Conservation (phyloP, 2,113 vertebrate species). For the Glaucomys volans region DNA sequence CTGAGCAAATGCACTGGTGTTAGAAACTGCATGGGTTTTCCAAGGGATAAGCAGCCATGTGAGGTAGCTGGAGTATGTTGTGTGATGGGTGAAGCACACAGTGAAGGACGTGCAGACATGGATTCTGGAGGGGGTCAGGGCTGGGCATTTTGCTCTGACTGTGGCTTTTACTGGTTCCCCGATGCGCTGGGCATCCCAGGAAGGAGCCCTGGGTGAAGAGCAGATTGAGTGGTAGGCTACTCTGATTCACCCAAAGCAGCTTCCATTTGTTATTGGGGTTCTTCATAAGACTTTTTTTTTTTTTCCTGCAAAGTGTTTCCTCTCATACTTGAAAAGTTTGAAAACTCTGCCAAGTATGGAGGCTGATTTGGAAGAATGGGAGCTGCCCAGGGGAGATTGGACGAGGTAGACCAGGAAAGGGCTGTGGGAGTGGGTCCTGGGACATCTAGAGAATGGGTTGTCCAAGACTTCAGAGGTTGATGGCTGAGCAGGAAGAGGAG, state of each 20-base stretch:
- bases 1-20: not conserved
- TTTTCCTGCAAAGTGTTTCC: not conserved
- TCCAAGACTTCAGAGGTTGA: not conserved
- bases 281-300: not conserved
- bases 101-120: not conserved
- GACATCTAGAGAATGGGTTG: not conserved
- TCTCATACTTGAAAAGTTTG: not conserved
- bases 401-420: not conserved
- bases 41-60: not conserved
- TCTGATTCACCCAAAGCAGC: not conserved
- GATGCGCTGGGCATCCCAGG: not conserved
- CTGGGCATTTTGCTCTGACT: not conserved
- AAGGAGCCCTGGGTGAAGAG: not conserved
- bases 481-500: not conserved
- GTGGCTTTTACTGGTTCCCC: not conserved
- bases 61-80: not conserved
- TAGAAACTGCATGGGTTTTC: accelerated
- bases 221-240: no score
- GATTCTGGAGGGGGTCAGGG: not conserved
- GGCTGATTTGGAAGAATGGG: not conserved
- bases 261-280: not conserved
- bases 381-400: not conserved
- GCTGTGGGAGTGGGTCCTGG: not conserved
- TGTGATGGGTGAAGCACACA: not conserved
- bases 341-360: not conserved